Evolutionary conservation across 2,797 vertebrate species (phyloP), one percentile per base, ranked within the genome.

Genomic region (Huso huso): DNA sequence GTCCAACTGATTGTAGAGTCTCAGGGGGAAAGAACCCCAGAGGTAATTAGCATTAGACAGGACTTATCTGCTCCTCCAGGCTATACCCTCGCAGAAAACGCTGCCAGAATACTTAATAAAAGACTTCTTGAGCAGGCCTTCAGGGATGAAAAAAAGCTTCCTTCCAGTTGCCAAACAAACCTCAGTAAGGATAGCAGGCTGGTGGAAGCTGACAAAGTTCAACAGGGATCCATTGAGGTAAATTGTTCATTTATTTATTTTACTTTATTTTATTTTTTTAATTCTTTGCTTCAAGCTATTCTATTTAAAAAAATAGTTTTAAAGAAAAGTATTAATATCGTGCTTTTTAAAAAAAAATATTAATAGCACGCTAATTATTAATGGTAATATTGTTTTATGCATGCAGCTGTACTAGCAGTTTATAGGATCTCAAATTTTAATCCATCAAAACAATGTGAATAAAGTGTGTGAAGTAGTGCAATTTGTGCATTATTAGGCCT

Each of bases 221-320:
- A 88, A 77, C 79, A 89, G 69, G 93, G 88, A 84, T 89, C 93
- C 80, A 93, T 98, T 79, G 96, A 99, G 96, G 96, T 99, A 96
- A 95, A 83, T 37, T 37, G 37, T 37, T 37, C 37, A 5, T 37
- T 37, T 37, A 37, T 37, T 37, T 37, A 5, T 37, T 37, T 37
- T 37, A 37, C 5, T 37, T 37, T 37, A 5, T 37, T 37, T 37
- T 37, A 37, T 37, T 37, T 37, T 4, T 37, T 37, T 37, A 4
- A 37, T 37, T 37, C 5, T 37, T 37, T 37, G 37, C 37, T 37
- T 37, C 37, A 37, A 37, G 37, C 0, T 4, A 37, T 37, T 37
- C 37, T 37, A 5, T 37, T 37, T 1, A 37, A 37, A 37, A 37
- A 37, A 37, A 37, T 5, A 37, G 37, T 37, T 37, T 37, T 5